Percentiles rank a stretch among this genome's conserved stretches.
Evolutionary conservation across 2,113 vertebrate genomes (phyloP).

Genomic region (Bos indicus): DNA sequence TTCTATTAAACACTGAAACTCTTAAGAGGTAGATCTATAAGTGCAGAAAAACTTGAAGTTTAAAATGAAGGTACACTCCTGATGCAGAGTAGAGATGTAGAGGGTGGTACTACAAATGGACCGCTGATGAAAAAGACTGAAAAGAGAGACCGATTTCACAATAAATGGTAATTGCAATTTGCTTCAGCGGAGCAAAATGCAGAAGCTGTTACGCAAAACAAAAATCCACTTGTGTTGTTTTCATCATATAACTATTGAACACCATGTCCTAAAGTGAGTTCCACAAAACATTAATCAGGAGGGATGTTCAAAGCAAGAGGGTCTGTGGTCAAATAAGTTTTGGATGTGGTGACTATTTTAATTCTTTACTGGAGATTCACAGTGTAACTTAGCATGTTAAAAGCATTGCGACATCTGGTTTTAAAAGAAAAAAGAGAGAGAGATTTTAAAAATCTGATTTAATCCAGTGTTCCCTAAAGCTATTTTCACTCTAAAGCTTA

Average conservation of each 20-base stretch:
- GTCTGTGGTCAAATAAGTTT: background rate
- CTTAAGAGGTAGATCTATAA: background rate
- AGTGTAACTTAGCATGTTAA: background rate
- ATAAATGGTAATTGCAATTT: background rate
- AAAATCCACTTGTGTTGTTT: background rate
- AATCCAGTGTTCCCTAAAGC: background rate
- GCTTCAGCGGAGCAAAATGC: background rate
- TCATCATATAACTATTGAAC: background rate
- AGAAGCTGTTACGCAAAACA: background rate
- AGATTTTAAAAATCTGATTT: background rate
- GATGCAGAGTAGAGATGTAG: background rate
- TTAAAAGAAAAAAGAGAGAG: background rate
- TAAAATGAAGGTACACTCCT: background rate
- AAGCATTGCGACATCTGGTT: background rate
- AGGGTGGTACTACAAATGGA: background rate
- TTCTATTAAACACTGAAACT: background rate
- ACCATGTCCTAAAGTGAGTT: background rate
- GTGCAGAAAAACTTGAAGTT: background rate
- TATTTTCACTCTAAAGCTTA: background rate
- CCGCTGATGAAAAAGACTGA: background rate
- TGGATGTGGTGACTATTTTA: background rate
- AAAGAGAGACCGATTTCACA: background rate
- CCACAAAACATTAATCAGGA: background rate
- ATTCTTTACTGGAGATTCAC: background rate
- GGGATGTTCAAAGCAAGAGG: background rate